Base-by-base conservation (phyloP, 2,888 invertebrate species). In the Polydrusus tereticollis region DNA sequence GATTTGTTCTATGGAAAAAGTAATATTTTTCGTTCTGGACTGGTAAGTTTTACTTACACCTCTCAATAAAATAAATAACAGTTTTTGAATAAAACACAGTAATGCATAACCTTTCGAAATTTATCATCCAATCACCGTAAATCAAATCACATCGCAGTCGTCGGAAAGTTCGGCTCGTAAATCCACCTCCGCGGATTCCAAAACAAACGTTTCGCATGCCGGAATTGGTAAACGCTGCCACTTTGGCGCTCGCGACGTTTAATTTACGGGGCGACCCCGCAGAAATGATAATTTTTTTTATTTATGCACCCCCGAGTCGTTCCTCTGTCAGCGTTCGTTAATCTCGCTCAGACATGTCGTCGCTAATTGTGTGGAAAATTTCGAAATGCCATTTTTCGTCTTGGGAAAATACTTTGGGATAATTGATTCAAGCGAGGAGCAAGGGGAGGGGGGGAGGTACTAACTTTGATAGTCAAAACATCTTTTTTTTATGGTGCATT, bases 181-280 rank as follows among this genome's bases (percentile, higher is more conserved):
- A 38, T 21, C 38, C 52, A 47, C 73, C 63, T 8, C 72, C 73
- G 73, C 68, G 71, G 71, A 62, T 64, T 58, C 50, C 43, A 38
- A 41, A 55, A 55, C 41, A 55, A 52, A 18, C 41, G 45, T 60
- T 60, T 60, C 26, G n/a, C n/a, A 43, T 45, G 23, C 60, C 20
- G 43, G 43, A 60, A 60, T 43, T 60, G 60, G 45, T 60, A 43
- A 43, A 60, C 43, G 60, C 18, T 60, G 60, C 60, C 60, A 43
- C 26, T 43, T 26, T 23, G 60, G 26, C 41, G 26, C 26, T 43
- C 60, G 60, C 60, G 60, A 41, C 43, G 60, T n/a, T 60, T 60
- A 60, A 60, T 43, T 60, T 43, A 60, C 60, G 60, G 26, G 60
- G 12, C 43, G 5, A 23, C 16, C 23, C 41, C 23, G 20, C 20